Base-by-base conservation (phyloP, 2,113 vertebrate genomes). In the Bos taurus region DNA sequence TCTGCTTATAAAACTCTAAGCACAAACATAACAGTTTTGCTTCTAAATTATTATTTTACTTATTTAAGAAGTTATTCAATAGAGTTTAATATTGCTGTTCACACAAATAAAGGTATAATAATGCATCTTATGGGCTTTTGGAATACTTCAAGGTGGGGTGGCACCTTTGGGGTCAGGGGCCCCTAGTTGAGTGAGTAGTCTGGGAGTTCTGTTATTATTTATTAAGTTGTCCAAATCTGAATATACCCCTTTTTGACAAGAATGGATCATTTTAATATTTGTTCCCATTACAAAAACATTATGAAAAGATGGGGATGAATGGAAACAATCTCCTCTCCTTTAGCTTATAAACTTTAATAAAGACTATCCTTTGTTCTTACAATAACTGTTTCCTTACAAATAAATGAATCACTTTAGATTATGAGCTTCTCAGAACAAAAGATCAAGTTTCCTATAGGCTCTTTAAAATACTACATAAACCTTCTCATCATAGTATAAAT, bases 261-360 rank as follows among this genome's bases (percentile, higher is more conserved):
- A 98, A 97, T 81, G 62, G 89, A 98, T 97, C 96, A 96, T 98
- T 98, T 98, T 97, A 98, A 98, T 98, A 74, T 40, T 48, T 94
- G 46, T 67, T 36, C 90, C 90, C 95, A 52, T 97, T 97, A 43
- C 0, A 0, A 95, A 98, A 97, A 54, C 91, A 97, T 97, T 96
- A 78, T 90, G 48, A 25, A 56, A 97, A 91, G 87, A 88, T 93
- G 46, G 95, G 89, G 93, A 98, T 83, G 60, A 82, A 84, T 95
- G 78, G 92, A 95, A 97, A 97, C 36, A 97, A 89, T 97, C 96
- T 96, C 13, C 54, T 98, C 87, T 98, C 67, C 93, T 97, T 98
- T 98, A 91, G 67, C 21, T 95, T 97, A 97, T 97, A 96, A 92
- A 93, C 96, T 98, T 89, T 98, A 97, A 98, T 97, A 97, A 97